Base-by-base conservation (phyloP, 1,140 invertebrate species). In the Ericerus pela region DNA sequence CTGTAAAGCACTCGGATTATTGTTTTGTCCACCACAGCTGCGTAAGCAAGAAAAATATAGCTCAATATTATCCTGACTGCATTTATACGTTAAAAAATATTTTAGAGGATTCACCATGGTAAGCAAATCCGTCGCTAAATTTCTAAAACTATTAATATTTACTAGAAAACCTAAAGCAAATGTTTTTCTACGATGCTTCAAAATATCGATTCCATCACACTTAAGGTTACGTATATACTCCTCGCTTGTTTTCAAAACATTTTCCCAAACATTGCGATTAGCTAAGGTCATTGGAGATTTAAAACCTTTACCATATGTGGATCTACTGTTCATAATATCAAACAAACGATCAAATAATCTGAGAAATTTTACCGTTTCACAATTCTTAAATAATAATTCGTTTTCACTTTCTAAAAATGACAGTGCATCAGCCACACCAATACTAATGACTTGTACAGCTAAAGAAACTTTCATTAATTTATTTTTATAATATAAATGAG, bases 331-430 rank as follows among this genome's bases (percentile, higher is more conserved):
- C 0, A 65, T 28, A 22, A 65, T 10, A 56, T 67, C 66, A 60
- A 67, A 67, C 12, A 66, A 41, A 53, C 59, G 55, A 58, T 67
- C 64, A 27, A 65, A 16, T 1, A 58, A 54, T 58, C 61, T 54
- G 24, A 67, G 62, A 59, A 54, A 66, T 29, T 63, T 57, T 10
- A 59, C 52, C 5, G 62, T 66, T 10, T 60, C 60, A 54, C 59
- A 61, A 11, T 51, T 55, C 14, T 29, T 2, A 60, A 67, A 66
- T 10, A 47, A 11, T 2, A 10, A 0, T 10, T n/a, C 8, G 54
- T 61, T 36, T 8, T 58, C 59, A 27, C 37, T 55, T 2, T 51
- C 22, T 37, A 63, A 60, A 59, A 62, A 67, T 20, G 65, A 60
- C 10, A 66, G 59, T 6, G 62, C 60, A 59, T 65, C 60, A 5